Evolutionary conservation across 2,888 invertebrate species (phyloP).

Genomic region (Trichogramma evanescens): DNA sequence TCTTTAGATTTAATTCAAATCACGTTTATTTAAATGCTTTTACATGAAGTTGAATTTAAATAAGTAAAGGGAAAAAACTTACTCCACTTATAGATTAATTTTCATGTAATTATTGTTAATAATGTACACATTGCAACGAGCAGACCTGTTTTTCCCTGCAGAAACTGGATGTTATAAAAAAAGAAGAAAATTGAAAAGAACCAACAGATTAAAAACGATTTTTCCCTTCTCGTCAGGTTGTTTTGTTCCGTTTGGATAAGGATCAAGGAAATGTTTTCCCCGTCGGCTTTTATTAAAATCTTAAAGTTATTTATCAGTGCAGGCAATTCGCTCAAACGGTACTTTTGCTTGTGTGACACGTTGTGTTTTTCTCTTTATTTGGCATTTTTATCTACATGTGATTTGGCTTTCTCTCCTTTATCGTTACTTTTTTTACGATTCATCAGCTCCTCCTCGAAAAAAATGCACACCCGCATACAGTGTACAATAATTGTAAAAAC

Average conservation of each 20-base stretch:
- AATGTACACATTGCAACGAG: background rate
- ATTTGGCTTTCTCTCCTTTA: too few species aligned
- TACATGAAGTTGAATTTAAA: too few species aligned
- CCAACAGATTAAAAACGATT: background rate
- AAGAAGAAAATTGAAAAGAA: background rate
- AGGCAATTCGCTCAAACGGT: constrained; percentile 16
- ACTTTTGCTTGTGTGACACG: constrained; percentile 9
- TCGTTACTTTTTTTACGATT: too few species aligned
- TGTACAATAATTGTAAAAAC: too few species aligned
- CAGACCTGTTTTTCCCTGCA: too few species aligned
- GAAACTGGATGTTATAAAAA: background rate
- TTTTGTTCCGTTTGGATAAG: constrained; percentile 15
- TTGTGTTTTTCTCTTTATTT: constrained; percentile 10
- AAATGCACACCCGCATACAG: too few species aligned
- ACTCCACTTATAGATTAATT: background rate
- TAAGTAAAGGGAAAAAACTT: too few species aligned
- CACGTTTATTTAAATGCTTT: too few species aligned
- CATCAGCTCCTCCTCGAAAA: too few species aligned
- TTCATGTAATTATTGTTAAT: background rate
- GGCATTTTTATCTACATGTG: background rate
- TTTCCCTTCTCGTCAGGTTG: constrained; percentile 18
- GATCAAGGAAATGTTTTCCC: constrained; percentile 16
- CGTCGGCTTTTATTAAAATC: constrained; percentile 14
- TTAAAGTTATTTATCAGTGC: constrained; percentile 14
- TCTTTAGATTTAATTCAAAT: too few species aligned